Percentiles rank a stretch among this genome's conserved stretches.
These are phyloP conservation scores for Mohoua ochrocephala DNA, from an alignment of 2,113 vertebrate genomes.

Conservation along the genomic window DNA sequence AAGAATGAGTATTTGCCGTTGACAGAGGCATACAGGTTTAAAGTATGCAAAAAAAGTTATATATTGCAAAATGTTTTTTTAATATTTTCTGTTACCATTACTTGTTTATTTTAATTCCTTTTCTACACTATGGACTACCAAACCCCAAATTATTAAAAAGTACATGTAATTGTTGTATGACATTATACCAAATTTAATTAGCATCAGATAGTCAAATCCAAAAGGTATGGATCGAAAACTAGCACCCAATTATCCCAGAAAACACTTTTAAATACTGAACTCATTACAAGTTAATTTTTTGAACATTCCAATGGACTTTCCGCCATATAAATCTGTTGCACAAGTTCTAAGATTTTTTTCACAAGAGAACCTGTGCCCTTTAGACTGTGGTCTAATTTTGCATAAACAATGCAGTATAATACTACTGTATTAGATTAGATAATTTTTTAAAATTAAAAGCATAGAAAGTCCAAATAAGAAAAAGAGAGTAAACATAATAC, in stretches of 20 bases:
- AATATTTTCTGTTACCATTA: not conserved
- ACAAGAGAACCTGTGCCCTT: not conserved
- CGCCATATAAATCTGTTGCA: not conserved
- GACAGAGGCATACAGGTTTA: not conserved
- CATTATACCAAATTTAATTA: not conserved
- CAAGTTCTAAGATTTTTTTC: not conserved
- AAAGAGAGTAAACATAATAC: not conserved
- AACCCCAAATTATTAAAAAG: not conserved
- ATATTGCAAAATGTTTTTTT: not conserved
- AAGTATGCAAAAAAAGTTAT: not conserved
- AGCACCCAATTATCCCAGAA: not conserved
- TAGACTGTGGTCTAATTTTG: not conserved
- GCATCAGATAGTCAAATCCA: not conserved
- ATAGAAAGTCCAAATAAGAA: not conserved
- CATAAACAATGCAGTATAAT: not conserved
- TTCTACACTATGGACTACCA: not conserved
- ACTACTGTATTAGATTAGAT: rapidly evolving
- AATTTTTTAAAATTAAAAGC: not conserved
- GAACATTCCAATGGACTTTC: not conserved
- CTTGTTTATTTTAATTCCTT: not conserved
- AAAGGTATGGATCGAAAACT: not conserved
- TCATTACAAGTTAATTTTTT: not conserved
- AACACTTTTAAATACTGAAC: not conserved
- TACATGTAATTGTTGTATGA: not conserved
- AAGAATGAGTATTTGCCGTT: not conserved